phyloP scores from a whole-genome alignment of 1,140 invertebrate genomes.

The Drosophila leontia region DNA sequence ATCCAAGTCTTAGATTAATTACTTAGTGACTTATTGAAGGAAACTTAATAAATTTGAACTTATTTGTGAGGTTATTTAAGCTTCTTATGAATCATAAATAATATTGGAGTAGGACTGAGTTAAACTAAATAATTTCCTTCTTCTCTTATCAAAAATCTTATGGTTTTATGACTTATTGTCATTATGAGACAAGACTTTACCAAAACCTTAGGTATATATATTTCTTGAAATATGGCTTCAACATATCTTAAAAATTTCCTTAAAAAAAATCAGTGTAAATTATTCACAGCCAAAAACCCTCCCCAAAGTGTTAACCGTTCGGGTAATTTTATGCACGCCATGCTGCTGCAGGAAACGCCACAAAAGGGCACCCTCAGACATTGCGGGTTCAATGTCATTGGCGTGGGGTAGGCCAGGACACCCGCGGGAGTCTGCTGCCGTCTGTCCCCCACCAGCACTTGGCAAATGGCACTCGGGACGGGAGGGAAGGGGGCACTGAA shows the following conservation, averaged over 20 bases:
- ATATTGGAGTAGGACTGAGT: no score
- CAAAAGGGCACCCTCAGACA: slow-evolving; percentile 25
- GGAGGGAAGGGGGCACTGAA: not conserved
- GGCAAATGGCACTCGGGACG: not conserved
- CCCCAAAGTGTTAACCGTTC: slow-evolving; percentile 17
- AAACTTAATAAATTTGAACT: not conserved
- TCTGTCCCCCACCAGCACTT: slow-evolving; percentile 24
- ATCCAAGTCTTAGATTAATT: not conserved
- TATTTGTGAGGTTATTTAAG: not conserved
- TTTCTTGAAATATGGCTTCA: not conserved
- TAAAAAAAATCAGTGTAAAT: not conserved
- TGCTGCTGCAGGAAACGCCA: slow-evolving; percentile 9
- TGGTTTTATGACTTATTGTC: not conserved
- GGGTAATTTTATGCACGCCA: slow-evolving; percentile 16
- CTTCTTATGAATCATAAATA: not conserved
- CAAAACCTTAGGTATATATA: not conserved
- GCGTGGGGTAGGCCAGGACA: slow-evolving; percentile 44
- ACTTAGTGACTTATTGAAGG: no score
- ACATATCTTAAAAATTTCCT: not conserved
- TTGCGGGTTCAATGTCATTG: slow-evolving; percentile 46
- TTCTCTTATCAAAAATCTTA: not conserved
- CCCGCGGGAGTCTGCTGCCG: slow-evolving; percentile 34
- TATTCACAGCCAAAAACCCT: not conserved
- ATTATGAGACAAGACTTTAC: not conserved
- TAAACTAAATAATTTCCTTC: not conserved